A percentile compares a stretch with the other conserved stretches of the same genome.
phyloP scores from a whole-genome alignment of 2,797 vertebrate species.

The Crenichthys baileyi region DNA sequence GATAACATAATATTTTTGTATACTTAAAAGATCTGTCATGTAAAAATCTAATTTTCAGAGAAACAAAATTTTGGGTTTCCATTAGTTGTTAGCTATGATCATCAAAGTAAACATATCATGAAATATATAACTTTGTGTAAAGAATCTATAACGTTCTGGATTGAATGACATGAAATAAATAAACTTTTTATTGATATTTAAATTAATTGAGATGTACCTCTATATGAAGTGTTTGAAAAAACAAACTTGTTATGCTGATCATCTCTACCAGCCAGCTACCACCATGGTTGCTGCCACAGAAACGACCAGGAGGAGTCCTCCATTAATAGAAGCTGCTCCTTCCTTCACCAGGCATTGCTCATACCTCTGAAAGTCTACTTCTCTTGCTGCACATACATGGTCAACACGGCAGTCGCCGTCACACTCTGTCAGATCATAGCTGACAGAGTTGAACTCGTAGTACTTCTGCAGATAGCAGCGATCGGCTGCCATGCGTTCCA shows the following conservation, averaged over 20 bases:
- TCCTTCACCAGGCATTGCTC: conserved; percentile 77
- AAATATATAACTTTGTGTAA: background rate
- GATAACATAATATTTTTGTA: background rate
- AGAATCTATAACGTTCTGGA: background rate
- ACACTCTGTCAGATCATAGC: conserved; percentile 85
- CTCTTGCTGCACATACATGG: conserved; percentile 89
- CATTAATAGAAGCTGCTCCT: conserved; percentile 36
- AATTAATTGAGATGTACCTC: background rate
- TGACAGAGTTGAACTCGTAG: conserved; percentile 90
- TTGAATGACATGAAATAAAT: background rate
- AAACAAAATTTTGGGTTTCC: background rate
- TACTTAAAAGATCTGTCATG: background rate
- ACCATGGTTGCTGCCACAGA: conserved; percentile 55
- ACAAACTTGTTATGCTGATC: background rate
- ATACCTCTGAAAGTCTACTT: conserved; percentile 85
- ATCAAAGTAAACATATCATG: background rate
- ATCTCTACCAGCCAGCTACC: conserved; percentile 32
- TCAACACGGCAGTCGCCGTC: conserved; percentile 79
- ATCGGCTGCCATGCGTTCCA: conserved; percentile 76
- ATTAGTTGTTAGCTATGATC: background rate
- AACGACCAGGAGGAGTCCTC: conserved; percentile 52
- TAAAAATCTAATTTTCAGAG: background rate
- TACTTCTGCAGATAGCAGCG: conserved; percentile 85
- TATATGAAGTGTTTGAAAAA: background rate
- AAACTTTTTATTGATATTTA: background rate